phyloP scores from a whole-genome alignment of 2,113 vertebrate genomes.

The Calonectris borealis region DNA sequence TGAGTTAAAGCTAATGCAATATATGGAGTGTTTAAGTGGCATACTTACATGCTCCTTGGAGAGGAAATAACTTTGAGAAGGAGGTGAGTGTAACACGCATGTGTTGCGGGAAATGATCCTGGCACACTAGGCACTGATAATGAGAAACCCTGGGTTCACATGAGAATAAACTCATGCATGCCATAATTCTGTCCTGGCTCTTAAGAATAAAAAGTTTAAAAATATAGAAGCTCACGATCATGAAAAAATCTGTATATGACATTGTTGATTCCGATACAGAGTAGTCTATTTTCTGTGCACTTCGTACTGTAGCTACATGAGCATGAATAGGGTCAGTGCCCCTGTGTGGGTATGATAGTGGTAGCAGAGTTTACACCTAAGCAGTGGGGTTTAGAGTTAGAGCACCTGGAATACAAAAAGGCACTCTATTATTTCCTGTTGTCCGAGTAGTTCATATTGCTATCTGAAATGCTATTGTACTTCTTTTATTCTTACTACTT shows the following conservation, averaged over 20 bases:
- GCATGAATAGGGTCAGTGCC: not conserved
- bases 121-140: not conserved
- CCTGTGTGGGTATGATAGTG: not conserved
- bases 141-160: not conserved
- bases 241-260: not conserved
- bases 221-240: not conserved
- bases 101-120: not conserved
- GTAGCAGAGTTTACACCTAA: not conserved
- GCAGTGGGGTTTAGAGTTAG: not conserved
- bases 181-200: not conserved
- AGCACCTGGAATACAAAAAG: not conserved
- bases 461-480: not conserved
- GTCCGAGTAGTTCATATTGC: not conserved
- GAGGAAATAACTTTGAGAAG: slow-evolving; percentile 30
- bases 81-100: not conserved
- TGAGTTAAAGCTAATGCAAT: not conserved
- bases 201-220: not conserved
- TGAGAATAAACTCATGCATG: not conserved
- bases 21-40: not conserved
- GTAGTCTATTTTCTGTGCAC: not conserved
- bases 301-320: not conserved
- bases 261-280: not conserved
- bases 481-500: not conserved
- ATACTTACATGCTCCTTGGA: not conserved
- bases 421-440: not conserved